A percentile compares a stretch with the other conserved stretches of the same genome.
Conservation (phyloP, 1,140 invertebrate species). For the Nixonia krombeini region DNA sequence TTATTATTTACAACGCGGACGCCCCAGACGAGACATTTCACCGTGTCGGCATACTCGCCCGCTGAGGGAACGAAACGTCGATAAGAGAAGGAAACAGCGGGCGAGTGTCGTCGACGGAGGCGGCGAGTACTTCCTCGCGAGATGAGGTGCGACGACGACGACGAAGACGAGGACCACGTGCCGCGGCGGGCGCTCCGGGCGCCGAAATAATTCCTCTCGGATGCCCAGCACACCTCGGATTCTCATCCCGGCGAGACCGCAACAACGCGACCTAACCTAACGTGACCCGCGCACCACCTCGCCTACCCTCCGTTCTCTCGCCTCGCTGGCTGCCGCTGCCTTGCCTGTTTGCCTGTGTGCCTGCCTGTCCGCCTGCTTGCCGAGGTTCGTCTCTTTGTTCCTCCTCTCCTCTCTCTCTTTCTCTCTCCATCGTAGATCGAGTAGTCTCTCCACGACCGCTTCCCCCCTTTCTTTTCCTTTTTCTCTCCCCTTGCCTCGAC, state of each 20-base stretch:
- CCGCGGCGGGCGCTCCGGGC: slow-evolving; percentile 21
- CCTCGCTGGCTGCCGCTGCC: slow-evolving; percentile 11
- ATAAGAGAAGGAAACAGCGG: slow-evolving; percentile 2
- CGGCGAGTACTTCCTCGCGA: background rate
- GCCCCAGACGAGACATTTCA: background rate
- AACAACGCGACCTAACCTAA: slow-evolving; percentile 41
- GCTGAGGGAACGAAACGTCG: too few relatives aligned
- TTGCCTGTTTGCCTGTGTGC: too few relatives aligned
- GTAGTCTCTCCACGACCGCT: slow-evolving; percentile 22
- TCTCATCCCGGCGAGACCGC: slow-evolving; percentile 25
- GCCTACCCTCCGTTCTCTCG: too few relatives aligned
- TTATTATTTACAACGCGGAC: background rate
- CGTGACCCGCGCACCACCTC: slow-evolving; percentile 24
- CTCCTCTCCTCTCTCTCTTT: slow-evolving; percentile 16
- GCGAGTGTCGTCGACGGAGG: slow-evolving; percentile 18
- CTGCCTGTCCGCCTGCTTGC: too few relatives aligned
- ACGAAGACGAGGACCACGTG: slow-evolving; percentile 20
- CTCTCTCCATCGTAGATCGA: slow-evolving; percentile 8
- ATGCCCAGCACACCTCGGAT: slow-evolving; percentile 21
- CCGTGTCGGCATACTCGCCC: too few relatives aligned
- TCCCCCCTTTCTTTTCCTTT: too few relatives aligned
- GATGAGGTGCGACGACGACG: slow-evolving; percentile 14
- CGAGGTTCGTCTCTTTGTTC: slow-evolving; percentile 35
- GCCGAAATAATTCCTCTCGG: slow-evolving; percentile 33
- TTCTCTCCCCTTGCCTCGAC: too few relatives aligned